Evolutionary conservation across 35 echinoderm and acorn worm species (phyloP).

Genomic region (Holothuria glaberrima): DNA sequence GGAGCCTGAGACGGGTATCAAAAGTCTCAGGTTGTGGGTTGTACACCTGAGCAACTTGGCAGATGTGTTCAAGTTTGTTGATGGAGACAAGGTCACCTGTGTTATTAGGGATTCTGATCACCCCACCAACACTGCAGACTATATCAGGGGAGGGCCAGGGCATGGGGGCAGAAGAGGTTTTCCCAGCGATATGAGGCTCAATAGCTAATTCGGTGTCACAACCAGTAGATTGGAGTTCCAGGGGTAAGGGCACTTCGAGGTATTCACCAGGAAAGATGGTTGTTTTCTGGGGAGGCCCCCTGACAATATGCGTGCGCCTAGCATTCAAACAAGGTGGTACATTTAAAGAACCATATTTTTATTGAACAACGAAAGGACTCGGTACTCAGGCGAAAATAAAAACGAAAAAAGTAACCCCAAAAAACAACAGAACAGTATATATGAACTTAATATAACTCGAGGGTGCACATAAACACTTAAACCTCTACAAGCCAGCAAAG

Average conservation of each 20-base stretch:
- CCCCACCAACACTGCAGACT: neutral
- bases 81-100: neutral
- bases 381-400: no score
- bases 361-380: no score
- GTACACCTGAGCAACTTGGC: neutral
- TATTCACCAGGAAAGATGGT: conserved; percentile 6
- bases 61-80: conserved; percentile 3
- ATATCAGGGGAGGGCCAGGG: neutral
- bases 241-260: conserved; percentile 1
- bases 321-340: neutral
- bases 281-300: neutral
- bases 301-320: neutral
- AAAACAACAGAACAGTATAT: no score
- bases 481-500: no score
- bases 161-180: neutral
- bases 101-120: conserved; percentile 13
- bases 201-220: neutral
- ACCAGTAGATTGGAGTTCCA: neutral
- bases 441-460: no score
- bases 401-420: no score
- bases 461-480: no score
- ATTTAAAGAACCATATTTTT: neutral
- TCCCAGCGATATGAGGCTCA: neutral
- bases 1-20: neutral
- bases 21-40: conserved; percentile 12